phyloP scores from a whole-genome alignment of 2,113 vertebrate species.

The Macrotus californicus region DNA sequence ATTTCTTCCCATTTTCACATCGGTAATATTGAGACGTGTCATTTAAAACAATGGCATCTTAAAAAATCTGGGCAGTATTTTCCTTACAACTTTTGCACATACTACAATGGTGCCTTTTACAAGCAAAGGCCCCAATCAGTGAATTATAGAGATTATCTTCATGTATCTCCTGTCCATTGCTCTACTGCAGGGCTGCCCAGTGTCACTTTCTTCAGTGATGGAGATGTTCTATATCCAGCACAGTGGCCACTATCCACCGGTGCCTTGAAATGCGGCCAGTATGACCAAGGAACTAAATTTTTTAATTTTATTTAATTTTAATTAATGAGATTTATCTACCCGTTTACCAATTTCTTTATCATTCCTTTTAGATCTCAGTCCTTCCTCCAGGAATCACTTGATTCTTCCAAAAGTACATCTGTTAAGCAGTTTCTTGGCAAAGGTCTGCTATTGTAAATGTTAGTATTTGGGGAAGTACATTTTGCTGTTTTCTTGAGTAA shows the following conservation, averaged over 20 bases:
- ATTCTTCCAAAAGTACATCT: not conserved
- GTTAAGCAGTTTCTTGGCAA: not conserved
- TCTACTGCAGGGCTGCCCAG: not conserved
- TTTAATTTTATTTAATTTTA: not conserved
- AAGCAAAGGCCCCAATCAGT: not conserved
- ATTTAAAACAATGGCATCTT: not conserved
- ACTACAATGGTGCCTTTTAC: not conserved
- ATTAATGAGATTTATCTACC: not conserved
- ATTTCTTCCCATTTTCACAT: not conserved
- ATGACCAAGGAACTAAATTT: not conserved
- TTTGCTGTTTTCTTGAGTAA: not conserved
- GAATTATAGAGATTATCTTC: not conserved
- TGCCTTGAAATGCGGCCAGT: not conserved
- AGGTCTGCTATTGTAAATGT: not conserved
- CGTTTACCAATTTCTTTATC: not conserved
- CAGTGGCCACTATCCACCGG: not conserved
- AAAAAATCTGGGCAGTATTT: not conserved
- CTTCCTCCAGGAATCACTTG: not conserved
- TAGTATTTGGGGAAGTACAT: not conserved
- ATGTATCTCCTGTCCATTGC: not conserved
- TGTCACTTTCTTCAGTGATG: not conserved
- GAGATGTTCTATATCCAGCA: not conserved
- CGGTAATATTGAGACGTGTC: not conserved
- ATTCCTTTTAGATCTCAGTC: not conserved
- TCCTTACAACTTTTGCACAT: not conserved